Evolutionary conservation across 1,140 invertebrate genomes (phyloP).

Genomic region (Cecropterus lyciades): DNA sequence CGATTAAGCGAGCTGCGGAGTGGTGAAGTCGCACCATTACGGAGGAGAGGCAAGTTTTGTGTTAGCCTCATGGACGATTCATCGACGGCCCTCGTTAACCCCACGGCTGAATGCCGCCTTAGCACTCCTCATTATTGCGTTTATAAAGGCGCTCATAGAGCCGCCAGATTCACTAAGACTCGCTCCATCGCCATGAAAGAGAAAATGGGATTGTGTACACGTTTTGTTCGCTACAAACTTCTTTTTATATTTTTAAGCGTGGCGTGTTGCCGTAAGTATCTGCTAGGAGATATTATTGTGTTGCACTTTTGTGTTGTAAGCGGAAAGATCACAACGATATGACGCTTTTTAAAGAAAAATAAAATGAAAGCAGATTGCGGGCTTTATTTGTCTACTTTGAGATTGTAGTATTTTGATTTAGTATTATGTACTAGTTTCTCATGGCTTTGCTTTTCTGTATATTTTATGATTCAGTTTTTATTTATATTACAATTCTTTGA

Average conservation of each 20-base stretch:
- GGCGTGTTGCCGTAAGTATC: constrained; percentile 40
- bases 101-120: constrained; percentile 77
- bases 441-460: no score
- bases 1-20: constrained; percentile 48
- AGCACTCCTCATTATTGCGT: constrained; percentile 82
- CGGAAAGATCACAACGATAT: constrained; percentile 32
- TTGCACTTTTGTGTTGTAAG: constrained; percentile 38
- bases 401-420: constrained; percentile 3
- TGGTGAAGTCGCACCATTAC: constrained; percentile 58
- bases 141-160: constrained; percentile 81
- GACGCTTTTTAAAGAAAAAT: constrained; percentile 14
- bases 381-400: constrained; percentile 24
- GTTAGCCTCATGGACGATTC: constrained; percentile 77
- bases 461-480: no score
- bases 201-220: constrained; percentile 81
- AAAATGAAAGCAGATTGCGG: constrained; percentile 21
- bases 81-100: constrained; percentile 75
- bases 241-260: constrained; percentile 56
- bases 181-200: constrained; percentile 73
- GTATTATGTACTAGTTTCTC: no score
- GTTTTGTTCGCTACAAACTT: constrained; percentile 68
- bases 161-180: constrained; percentile 77
- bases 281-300: constrained; percentile 27
- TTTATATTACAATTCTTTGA: no score
- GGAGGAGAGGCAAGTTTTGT: constrained; percentile 77